Base-by-base conservation (phyloP, 2,888 invertebrate genomes). In the Volucella zonaria region DNA sequence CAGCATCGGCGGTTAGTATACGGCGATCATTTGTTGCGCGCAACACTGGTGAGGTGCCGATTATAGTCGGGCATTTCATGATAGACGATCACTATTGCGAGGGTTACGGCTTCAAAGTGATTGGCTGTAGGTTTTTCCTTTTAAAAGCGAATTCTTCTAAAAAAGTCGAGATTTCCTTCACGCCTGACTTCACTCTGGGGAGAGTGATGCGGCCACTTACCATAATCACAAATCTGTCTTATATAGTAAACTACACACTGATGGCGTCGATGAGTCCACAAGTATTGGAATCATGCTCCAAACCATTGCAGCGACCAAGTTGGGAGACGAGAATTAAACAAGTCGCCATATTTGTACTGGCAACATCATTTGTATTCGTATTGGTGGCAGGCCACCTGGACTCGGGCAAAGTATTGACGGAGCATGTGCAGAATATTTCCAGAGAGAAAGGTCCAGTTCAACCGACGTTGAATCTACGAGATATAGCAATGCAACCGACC, bases 11-110 rank as follows among this genome's bases (percentile, higher is more conserved):
- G 11, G 86, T 97, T 67, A 95, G 95, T 10, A 95, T 96, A 15
- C 95, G 95, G 88, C 94, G 97, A 80, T 94, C 96, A 54, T 98
- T 98, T 91, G 94, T 95, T 10, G 96, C 96, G 23, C 94, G 96
- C 88, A 99, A 99, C 93, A 96, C 96, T n/a, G 99, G 99, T 1
- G 96, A 96, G 89, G 93, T 98, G 87, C 94, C 96, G n/a, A 95
- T 99, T 89, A 94, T 94, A 87, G 94, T 98, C 86, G 93, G 94
- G 87, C 94, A 94, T 0, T 93, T 94, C 88, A 92, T 92, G 78
- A 95, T 97, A 86, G 95, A 95, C 89, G 94, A 94, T 87, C 92
- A 94, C 85, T 91, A 92, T 1, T 96, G 97, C 90, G 95, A 95
- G 91, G 96, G 96, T 9, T 95, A 95, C 88, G 97, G 97, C 15